Conservation (phyloP, 2,888 invertebrate species). For the Lamellibrachia satsuma region DNA sequence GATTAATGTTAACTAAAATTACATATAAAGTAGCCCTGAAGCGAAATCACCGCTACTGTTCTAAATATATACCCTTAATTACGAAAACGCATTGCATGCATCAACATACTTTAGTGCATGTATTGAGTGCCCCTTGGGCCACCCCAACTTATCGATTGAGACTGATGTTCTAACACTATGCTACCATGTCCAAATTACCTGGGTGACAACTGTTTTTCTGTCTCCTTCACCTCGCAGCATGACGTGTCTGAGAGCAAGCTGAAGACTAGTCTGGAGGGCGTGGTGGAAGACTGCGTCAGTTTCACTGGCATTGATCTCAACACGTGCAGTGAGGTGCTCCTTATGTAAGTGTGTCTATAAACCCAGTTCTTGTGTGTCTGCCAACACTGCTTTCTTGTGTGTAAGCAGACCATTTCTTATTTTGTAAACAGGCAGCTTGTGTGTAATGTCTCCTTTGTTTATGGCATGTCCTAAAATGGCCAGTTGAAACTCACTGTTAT, state of each 20-base stretch:
- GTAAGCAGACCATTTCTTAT: not conserved
- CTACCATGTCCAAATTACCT: too few relatives aligned
- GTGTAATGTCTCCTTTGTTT: not conserved
- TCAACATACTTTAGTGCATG: too few relatives aligned
- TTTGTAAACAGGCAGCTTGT: not conserved
- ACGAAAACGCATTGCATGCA: too few relatives aligned
- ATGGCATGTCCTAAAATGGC: not conserved
- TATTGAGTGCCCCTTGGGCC: too few relatives aligned
- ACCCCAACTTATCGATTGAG: too few relatives aligned
- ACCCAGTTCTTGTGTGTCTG: not conserved
- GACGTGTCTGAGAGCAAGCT: conserved; percentile 84
- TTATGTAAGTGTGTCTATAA: conserved; percentile 72
- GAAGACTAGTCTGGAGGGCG: conserved; percentile 76
- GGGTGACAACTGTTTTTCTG: too few relatives aligned
- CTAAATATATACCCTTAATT: too few relatives aligned
- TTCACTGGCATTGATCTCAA: conserved; percentile 93
- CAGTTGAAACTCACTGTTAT: too few relatives aligned
- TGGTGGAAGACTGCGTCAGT: conserved; percentile 90
- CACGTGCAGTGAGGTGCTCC: conserved; percentile 81
- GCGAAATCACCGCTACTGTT: too few relatives aligned
- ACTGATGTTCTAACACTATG: too few relatives aligned
- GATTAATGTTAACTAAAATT: too few relatives aligned
- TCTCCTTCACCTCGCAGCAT: conserved; percentile 72
- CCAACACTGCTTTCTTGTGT: not conserved
- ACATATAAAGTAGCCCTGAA: too few relatives aligned